Evolutionary conservation across 2,113 vertebrate species (phyloP), one percentile per base, ranked within the genome.

Genomic region (Marmota flaviventris): DNA sequence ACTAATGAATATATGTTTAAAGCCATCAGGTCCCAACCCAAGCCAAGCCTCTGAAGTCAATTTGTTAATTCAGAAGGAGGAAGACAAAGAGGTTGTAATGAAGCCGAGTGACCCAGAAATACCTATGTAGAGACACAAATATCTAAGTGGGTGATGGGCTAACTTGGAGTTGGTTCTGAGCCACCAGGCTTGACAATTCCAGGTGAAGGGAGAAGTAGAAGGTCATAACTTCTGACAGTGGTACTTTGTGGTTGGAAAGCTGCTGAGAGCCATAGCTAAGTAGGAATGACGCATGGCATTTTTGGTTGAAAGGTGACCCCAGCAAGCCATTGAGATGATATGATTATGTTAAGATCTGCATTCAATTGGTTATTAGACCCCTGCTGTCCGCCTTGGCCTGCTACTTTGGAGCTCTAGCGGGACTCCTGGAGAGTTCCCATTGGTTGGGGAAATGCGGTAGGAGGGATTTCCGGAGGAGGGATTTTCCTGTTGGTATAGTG

Each of bases 101-200:
- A 78, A 83, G 27, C 24, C 53, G 93, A 76, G 70, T 76, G 42
- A 73, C 42, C 24, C 39, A 17, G 72, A 81, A 76, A 70, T 70
- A 78, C 27, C 8, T 48, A 37, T 0, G 69, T 29, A 78, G 79
- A 56, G 6, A 11, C 4, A 13, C 0, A 4, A 12, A 82, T 58
- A 53, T 56, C 37, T 20, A 51, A 27, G 73, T 81, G 82, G 67
- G 1, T 76, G 75, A 58, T 9, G 17, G 89, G 72, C 22, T 78
- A 25, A 67, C 61, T 69, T n/a, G 53, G 37, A 72, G 69, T 78
- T 77, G 39, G 51, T 96, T 93, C 92, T 91, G 94, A 95, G 78
- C 22, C 69, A 63, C 1, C 8, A 45, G 72, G n/a, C n/a, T 37
- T 94, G 89, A 95, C 67, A 39, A 77, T 14, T 79, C 73, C 42